Conservation (phyloP, 2,797 vertebrate species). For the Antennarius maculatus region DNA sequence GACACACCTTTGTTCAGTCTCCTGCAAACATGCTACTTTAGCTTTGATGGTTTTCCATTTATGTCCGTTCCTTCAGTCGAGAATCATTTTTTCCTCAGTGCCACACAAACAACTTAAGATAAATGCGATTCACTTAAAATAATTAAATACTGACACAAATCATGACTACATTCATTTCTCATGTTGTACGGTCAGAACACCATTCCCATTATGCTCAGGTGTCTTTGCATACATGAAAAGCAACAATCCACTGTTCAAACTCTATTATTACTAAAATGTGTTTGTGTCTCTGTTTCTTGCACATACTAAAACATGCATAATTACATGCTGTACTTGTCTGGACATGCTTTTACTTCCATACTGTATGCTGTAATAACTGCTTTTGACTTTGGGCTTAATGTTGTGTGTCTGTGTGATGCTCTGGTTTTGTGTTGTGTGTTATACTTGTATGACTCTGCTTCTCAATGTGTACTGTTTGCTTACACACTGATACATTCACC, state of each 20-base stretch:
- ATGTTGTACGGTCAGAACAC: slow-evolving; percentile 15
- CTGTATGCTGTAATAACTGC: slow-evolving; percentile 49
- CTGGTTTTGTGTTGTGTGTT: slow-evolving; percentile 51
- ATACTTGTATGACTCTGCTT: slow-evolving; percentile 54
- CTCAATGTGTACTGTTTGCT: slow-evolving; percentile 29
- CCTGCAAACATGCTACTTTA: slow-evolving; percentile 37
- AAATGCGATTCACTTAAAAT: slow-evolving; percentile 30
- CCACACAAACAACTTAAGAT: slow-evolving; percentile 26
- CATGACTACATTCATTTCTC: slow-evolving; percentile 39
- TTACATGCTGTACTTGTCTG: slow-evolving; percentile 44
- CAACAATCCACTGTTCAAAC: slow-evolving; percentile 24
- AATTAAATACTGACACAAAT: slow-evolving; percentile 19
- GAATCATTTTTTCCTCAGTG: slow-evolving; percentile 13
- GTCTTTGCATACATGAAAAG: slow-evolving; percentile 34
- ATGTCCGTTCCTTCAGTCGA: slow-evolving; percentile 9
- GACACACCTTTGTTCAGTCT: slow-evolving; percentile 33
- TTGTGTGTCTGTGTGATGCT: slow-evolving; percentile 49
- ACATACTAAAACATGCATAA: slow-evolving; percentile 57
- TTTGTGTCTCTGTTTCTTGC: slow-evolving; percentile 69
- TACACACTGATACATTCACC: slow-evolving; percentile 21
- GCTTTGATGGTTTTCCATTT: slow-evolving; percentile 19
- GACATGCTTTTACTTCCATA: slow-evolving; percentile 47
- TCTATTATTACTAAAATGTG: slow-evolving; percentile 43
- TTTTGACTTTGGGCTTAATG: slow-evolving; percentile 42
- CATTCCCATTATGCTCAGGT: slow-evolving; percentile 13